Conservation (phyloP, 2,113 vertebrate genomes). For the Triplophysa dalaica region DNA sequence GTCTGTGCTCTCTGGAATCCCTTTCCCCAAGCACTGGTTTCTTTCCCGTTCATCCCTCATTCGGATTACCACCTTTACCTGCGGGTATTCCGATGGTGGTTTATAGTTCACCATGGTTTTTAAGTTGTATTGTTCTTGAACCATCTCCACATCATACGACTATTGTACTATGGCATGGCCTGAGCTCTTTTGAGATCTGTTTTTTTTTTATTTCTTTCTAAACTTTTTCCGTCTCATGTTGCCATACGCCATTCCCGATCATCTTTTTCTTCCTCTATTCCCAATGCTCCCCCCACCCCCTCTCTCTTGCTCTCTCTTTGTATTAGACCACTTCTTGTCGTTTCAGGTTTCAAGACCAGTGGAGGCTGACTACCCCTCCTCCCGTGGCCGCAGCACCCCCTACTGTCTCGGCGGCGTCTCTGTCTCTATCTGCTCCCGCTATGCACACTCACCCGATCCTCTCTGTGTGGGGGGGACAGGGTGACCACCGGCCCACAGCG, state of each 20-base stretch:
- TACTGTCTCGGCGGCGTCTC: constrained; percentile 79
- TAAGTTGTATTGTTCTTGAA: constrained; percentile 20
- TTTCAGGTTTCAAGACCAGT: constrained; percentile 86
- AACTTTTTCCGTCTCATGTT: neutral
- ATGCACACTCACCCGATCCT: constrained; percentile 83
- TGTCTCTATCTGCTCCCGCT: constrained; percentile 80
- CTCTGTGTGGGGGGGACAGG: constrained; percentile 79
- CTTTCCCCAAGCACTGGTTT: constrained; percentile 39
- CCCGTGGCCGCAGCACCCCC: constrained; percentile 79
- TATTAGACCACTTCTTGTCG: constrained; percentile 86
- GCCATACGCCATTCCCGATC: constrained; percentile 12
- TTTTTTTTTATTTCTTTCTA: constrained; percentile 25
- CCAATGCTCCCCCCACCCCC: constrained; percentile 46
- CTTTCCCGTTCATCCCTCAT: constrained; percentile 44
- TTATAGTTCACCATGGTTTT: constrained; percentile 43
- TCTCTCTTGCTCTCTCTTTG: constrained; percentile 66
- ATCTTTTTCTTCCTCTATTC: constrained; percentile 40
- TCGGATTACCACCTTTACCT: constrained; percentile 37
- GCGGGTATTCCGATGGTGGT: constrained; percentile 45
- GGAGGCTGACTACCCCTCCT: constrained; percentile 81
- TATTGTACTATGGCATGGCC: constrained; percentile 55
- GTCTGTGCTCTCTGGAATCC: constrained; percentile 46
- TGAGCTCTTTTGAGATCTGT: constrained; percentile 7
- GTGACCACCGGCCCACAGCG: constrained; percentile 73
- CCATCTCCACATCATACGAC: constrained; percentile 31